phyloP scores from a whole-genome alignment of 2,797 vertebrate species.

The Sibirionetta formosa region DNA sequence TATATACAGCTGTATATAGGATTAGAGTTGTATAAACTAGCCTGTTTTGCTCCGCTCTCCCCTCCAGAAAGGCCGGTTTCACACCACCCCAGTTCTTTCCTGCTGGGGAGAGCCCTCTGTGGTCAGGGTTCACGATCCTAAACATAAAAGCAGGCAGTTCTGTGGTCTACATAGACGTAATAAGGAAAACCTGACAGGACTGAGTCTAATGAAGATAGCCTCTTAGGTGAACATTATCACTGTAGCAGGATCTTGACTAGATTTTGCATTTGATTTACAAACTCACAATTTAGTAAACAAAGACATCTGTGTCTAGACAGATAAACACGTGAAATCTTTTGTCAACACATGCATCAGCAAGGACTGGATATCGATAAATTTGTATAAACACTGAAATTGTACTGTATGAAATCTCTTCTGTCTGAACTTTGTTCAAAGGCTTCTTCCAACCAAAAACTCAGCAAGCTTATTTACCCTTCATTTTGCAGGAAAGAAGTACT shows the following conservation, averaged over 20 bases:
- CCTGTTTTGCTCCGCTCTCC: no score
- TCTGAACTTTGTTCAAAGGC: not conserved
- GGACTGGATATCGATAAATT: not conserved
- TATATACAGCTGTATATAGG: not conserved
- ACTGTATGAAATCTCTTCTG: not conserved
- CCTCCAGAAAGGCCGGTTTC: not conserved
- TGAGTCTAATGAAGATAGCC: not conserved
- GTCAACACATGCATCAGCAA: not conserved
- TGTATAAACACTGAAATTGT: not conserved
- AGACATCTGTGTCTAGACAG: not conserved
- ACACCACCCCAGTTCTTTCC: not conserved
- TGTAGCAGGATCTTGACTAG: not conserved
- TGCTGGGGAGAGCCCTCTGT: not conserved
- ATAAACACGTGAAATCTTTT: not conserved
- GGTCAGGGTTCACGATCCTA: not conserved
- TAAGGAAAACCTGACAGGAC: not conserved
- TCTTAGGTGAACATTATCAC: not conserved
- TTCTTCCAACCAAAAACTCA: not conserved
- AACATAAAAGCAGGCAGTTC: not conserved
- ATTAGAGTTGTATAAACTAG: not conserved
- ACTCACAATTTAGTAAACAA: not conserved
- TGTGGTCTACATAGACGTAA: accelerated
- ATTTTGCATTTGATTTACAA: not conserved
- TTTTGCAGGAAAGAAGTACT: not conserved
- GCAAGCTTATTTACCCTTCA: not conserved